phyloP scores from a whole-genome alignment of 2,113 vertebrate species.

The Cottus gobio region DNA sequence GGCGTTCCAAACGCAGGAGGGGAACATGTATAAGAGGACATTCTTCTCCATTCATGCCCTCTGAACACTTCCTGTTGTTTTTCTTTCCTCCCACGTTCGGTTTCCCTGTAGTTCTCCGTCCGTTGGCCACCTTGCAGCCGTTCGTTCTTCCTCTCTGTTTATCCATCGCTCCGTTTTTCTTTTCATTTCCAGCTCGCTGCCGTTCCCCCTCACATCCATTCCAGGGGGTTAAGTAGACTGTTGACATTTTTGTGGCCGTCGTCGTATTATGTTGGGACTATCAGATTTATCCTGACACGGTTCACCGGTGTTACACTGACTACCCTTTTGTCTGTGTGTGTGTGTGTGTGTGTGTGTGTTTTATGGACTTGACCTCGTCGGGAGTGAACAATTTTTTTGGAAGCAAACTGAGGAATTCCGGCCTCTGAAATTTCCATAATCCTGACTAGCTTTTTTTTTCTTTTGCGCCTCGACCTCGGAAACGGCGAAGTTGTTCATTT shows the following conservation, averaged over 20 bases:
- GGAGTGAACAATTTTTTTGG: conserved; percentile 64
- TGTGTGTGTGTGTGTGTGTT: conserved; percentile 54
- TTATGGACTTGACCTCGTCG: conserved; percentile 67
- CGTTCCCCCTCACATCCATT: conserved; percentile 61
- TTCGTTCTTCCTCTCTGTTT: conserved; percentile 41
- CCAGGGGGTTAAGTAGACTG: conserved; percentile 73
- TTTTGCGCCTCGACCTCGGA: conserved; percentile 24
- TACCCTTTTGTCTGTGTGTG: conserved; percentile 61
- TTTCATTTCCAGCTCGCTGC: conserved; percentile 20
- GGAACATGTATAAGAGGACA: neutral
- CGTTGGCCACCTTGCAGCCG: conserved; percentile 51
- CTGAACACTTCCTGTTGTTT: neutral
- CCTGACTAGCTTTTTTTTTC: conserved; percentile 39
- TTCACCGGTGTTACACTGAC: conserved; percentile 64
- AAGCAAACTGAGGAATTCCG: conserved; percentile 68
- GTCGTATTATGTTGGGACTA: conserved; percentile 69
- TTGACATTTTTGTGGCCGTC: conserved; percentile 75
- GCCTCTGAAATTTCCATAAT: conserved; percentile 74
- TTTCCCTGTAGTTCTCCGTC: conserved; percentile 18
- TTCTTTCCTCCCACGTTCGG: neutral
- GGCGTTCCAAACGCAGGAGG: neutral
- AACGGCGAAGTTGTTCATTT: conserved; percentile 39
- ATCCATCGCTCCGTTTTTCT: conserved; percentile 45
- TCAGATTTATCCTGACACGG: conserved; percentile 72
- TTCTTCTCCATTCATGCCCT: neutral